These are phyloP conservation scores for Rhabdomys pumilio DNA, from an alignment of 2,797 vertebrate genomes.

Conservation along the genomic window DNA sequence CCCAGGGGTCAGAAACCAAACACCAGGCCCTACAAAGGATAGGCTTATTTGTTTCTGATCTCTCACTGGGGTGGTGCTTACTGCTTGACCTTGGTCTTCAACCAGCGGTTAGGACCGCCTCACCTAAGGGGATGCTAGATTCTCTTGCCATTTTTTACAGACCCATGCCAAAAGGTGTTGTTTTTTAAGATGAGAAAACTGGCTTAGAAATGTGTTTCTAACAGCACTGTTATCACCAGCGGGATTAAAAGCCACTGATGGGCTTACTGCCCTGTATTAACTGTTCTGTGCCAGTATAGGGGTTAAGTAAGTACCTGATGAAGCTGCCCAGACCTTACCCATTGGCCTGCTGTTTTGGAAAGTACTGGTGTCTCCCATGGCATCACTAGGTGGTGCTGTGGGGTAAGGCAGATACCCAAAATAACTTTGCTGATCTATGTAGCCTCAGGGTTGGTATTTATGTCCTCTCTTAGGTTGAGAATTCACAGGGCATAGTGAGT, in stretches of 20 bases:
- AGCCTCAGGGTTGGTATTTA: background rate
- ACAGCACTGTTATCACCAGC: background rate
- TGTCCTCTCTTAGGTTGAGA: background rate
- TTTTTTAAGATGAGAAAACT: background rate
- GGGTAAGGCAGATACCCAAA: background rate
- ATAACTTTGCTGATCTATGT: background rate
- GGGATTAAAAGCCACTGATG: background rate
- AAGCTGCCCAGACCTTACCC: background rate
- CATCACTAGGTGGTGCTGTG: constrained; percentile 77
- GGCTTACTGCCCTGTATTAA: background rate
- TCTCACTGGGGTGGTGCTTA: background rate
- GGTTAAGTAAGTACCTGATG: background rate
- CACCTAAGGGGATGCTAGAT: background rate
- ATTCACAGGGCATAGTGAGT: constrained; percentile 7
- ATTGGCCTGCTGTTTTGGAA: background rate
- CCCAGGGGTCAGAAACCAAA: background rate
- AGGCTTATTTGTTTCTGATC: background rate
- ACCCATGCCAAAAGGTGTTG: background rate
- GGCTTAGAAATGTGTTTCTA: background rate
- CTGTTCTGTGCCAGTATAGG: background rate
- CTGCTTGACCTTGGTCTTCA: background rate
- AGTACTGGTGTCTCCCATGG: background rate
- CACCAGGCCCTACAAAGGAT: background rate
- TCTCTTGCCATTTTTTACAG: background rate
- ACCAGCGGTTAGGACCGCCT: background rate